Conservation (phyloP, 2,888 invertebrate species). For the Eupithecia pulchellata region DNA sequence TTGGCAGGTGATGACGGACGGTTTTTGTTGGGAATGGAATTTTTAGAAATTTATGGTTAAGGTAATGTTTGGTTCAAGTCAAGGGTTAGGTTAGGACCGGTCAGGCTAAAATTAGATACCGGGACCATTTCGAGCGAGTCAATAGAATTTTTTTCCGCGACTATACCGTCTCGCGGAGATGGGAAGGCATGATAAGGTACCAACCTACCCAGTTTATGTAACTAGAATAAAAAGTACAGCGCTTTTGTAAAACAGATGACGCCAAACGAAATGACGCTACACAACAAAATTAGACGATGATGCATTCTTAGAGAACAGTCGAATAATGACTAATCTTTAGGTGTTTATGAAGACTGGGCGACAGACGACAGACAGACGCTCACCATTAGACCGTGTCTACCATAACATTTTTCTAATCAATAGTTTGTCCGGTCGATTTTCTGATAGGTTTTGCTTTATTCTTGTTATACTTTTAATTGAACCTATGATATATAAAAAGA, state of each 20-base stretch:
- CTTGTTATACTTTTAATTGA: too few species aligned
- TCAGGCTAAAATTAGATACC: background rate
- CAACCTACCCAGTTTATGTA: background rate
- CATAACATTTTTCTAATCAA: background rate
- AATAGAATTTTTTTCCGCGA: background rate
- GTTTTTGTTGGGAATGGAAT: constrained; percentile 8
- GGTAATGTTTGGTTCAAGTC: background rate
- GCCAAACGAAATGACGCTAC: background rate
- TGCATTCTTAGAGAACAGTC: background rate
- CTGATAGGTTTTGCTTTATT: background rate
- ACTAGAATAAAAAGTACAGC: background rate
- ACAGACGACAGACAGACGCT: background rate
- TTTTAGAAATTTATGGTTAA: background rate
- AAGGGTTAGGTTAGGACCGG: background rate
- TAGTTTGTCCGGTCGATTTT: background rate
- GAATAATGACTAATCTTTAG: background rate
- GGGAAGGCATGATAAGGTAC: background rate
- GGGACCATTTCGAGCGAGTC: background rate
- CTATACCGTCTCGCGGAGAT: background rate
- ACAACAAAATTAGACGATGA: background rate
- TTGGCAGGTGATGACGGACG: constrained; percentile 11
- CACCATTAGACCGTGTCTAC: background rate
- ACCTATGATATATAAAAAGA: background rate
- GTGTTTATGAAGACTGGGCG: background rate
- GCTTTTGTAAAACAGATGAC: background rate